Percentiles rank a stretch among this genome's conserved stretches.
phyloP scores from a whole-genome alignment of 2,797 vertebrate species.

The Oreortyx pictus region DNA sequence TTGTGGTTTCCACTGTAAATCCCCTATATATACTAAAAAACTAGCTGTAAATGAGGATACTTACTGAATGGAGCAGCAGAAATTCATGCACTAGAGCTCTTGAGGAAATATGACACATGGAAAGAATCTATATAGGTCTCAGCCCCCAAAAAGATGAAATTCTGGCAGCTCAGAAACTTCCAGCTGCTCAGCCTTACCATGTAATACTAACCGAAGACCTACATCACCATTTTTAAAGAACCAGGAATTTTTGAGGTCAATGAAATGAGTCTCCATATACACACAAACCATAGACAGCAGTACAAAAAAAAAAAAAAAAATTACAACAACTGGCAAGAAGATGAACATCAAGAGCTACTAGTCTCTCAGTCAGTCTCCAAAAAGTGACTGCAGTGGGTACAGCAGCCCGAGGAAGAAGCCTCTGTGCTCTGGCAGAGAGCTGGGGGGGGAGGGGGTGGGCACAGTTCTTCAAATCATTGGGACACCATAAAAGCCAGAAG shows the following conservation, averaged over 20 bases:
- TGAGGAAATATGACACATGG: background rate
- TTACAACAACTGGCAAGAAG: accelerated
- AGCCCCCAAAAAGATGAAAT: background rate
- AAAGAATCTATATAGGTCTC: background rate
- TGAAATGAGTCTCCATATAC: background rate
- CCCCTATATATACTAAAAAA: background rate
- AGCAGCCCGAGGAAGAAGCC: background rate
- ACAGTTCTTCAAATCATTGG: background rate
- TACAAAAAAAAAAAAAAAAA: background rate
- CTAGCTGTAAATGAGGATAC: slow-evolving; percentile 13
- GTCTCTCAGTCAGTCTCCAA: background rate
- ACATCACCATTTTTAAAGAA: background rate
- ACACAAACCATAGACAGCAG: accelerated
- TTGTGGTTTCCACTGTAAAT: slow-evolving; percentile 6
- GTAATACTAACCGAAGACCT: background rate
- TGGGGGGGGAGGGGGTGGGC: background rate
- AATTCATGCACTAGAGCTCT: slow-evolving; percentile 21
- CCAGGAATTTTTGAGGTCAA: background rate
- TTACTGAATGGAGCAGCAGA: background rate
- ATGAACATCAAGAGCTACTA: background rate
- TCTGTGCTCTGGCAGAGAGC: background rate
- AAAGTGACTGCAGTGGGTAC: accelerated
- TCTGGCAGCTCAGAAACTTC: background rate
- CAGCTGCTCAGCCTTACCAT: background rate
- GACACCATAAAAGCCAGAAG: background rate